These are phyloP conservation scores for Eupleurogrammus muticus DNA, from an alignment of 2,797 vertebrate species.

Conservation along the genomic window DNA sequence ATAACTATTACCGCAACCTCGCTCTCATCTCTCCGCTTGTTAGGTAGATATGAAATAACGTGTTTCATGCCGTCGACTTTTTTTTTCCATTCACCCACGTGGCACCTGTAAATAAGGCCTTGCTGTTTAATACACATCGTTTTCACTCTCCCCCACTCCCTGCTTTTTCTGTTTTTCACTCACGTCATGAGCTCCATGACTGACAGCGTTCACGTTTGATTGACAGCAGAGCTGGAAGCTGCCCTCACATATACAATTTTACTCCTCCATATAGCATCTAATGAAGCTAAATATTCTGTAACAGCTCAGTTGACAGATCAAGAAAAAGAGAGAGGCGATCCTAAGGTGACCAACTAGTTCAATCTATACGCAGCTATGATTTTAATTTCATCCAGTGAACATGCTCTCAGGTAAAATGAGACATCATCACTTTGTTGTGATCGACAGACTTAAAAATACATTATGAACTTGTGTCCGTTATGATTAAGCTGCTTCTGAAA, in stretches of 20 bases:
- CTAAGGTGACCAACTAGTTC: constrained; percentile 26
- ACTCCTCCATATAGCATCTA: constrained; percentile 17
- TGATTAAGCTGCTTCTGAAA: neutral
- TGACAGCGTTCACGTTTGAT: constrained; percentile 25
- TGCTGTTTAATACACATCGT: constrained; percentile 6
- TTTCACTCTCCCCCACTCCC: neutral
- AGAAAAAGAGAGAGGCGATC: neutral
- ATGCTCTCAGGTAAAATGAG: neutral
- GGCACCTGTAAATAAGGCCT: constrained; percentile 14
- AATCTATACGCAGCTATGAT: neutral
- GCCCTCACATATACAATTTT: constrained; percentile 19
- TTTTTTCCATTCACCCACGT: neutral
- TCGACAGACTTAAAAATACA: neutral
- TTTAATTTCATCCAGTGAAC: constrained; percentile 26
- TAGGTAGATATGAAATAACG: constrained; percentile 10
- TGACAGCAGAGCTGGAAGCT: constrained; percentile 36
- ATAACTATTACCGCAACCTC: constrained; percentile 41
- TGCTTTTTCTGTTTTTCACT: constrained; percentile 5
- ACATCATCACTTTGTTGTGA: constrained; percentile 6
- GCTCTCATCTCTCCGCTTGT: constrained; percentile 23
- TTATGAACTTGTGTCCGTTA: neutral
- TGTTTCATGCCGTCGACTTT: constrained; percentile 1
- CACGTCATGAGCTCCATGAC: neutral
- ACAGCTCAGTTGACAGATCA: constrained; percentile 2
- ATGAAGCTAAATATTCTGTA: neutral